Evolutionary conservation across 2,797 vertebrate species (phyloP).

Genomic region (Rhabdophis nuchalis): DNA sequence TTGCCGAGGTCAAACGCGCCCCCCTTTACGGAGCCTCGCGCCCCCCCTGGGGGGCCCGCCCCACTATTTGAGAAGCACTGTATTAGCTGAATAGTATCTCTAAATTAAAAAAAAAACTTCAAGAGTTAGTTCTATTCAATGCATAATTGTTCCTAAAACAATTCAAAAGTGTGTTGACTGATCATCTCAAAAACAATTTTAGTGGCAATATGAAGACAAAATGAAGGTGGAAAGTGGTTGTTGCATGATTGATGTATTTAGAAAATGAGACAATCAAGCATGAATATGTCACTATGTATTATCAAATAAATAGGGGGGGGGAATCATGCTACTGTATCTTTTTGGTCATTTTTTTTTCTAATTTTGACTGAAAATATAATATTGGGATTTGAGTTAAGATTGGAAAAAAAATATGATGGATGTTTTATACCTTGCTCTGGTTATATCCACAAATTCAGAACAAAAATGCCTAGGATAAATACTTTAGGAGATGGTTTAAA

Average conservation of each 20-base stretch:
- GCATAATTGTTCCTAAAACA: not conserved
- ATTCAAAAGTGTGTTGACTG: not conserved
- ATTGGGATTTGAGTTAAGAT: not conserved
- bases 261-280: not conserved
- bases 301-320: no score
- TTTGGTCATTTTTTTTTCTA: not conserved
- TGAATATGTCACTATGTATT: not conserved
- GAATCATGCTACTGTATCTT: not conserved
- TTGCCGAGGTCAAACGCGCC: no score
- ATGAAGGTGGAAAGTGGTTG: not conserved
- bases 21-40: no score
- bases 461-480: not conserved
- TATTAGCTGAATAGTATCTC: not conserved
- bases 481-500: not conserved
- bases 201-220: not conserved
- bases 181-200: not conserved
- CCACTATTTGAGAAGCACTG: no score
- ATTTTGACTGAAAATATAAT: not conserved
- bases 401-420: not conserved
- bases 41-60: no score
- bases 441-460: not conserved
- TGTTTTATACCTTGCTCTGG: not conserved
- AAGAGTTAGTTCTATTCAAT: not conserved
- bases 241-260: not conserved
- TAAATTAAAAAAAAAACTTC: not conserved